phyloP scores from a whole-genome alignment of 1,140 invertebrate species.

The Armadillidium nasatum region DNA sequence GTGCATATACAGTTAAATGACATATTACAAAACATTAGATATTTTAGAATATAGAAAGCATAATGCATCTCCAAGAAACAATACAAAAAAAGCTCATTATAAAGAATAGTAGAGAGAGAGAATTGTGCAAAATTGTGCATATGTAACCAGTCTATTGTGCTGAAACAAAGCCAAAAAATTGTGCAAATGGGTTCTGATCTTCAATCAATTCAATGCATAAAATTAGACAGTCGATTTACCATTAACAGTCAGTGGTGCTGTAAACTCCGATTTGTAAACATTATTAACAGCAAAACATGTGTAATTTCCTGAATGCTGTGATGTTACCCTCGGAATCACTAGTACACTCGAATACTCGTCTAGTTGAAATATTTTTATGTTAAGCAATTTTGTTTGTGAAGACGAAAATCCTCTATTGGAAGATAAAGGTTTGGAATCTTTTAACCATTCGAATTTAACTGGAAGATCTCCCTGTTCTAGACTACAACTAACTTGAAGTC shows the following conservation, averaged over 20 bases:
- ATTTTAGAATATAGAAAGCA: no score
- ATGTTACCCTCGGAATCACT: conserved; percentile 69
- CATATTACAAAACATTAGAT: no score
- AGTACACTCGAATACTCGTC: conserved; percentile 57
- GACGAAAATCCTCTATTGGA: not conserved
- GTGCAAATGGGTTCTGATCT: no score
- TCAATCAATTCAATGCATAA: not conserved
- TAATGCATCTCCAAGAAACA: no score
- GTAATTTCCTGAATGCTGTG: conserved; percentile 70
- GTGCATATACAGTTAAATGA: no score
- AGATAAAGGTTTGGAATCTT: not conserved
- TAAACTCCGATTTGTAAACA: conserved; percentile 66
- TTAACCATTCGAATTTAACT: not conserved
- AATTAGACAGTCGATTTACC: conserved; percentile 54
- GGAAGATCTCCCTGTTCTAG: not conserved
- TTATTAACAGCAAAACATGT: conserved; percentile 68
- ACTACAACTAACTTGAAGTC: not conserved
- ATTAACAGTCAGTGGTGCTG: conserved; percentile 74
- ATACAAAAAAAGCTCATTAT: no score
- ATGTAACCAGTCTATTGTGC: no score
- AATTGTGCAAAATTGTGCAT: no score
- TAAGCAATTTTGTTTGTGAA: not conserved
- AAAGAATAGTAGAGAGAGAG: no score
- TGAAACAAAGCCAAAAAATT: no score
- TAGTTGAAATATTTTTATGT: conserved; percentile 33